A percentile compares a stretch with the other conserved stretches of the same genome.
phyloP scores from a whole-genome alignment of 2,888 invertebrate species.

The Exocentrus adspersus region DNA sequence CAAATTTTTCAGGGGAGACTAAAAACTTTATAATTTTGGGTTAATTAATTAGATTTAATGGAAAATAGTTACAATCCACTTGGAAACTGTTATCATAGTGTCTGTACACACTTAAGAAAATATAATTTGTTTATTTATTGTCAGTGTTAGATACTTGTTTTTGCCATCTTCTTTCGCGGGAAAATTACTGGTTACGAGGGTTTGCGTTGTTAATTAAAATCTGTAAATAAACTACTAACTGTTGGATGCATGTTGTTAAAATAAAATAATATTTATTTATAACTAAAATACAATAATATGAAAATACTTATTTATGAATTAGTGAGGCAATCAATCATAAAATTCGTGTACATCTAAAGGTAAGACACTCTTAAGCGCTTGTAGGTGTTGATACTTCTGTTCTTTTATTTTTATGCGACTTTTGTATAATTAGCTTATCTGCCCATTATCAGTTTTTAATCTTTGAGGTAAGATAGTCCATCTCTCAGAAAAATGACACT shows the following conservation, averaged over 20 bases:
- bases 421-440: conserved; percentile 4
- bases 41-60: neutral
- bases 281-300: neutral
- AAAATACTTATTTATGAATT: neutral
- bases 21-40: neutral
- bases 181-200: conserved; percentile 18
- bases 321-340: conserved; percentile 28
- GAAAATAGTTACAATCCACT: neutral
- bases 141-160: conserved; percentile 22
- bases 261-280: neutral
- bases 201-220: conserved; percentile 20
- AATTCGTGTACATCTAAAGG: too few relatives aligned
- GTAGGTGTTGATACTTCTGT: conserved; percentile 20
- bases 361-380: neutral
- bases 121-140: neutral
- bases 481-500: conserved; percentile 14
- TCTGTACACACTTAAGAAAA: neutral
- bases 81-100: neutral
- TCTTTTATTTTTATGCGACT: conserved; percentile 19
- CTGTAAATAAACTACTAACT: conserved; percentile 13
- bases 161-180: conserved; percentile 19
- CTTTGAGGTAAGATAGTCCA: conserved; percentile 21
- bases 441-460: conserved; percentile 6
- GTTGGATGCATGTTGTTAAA: conserved; percentile 6
- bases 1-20: neutral